Evolutionary conservation across 2,888 invertebrate species (phyloP), one percentile per base, ranked within the genome.

Genomic region (Pandemis cinnamomeana): DNA sequence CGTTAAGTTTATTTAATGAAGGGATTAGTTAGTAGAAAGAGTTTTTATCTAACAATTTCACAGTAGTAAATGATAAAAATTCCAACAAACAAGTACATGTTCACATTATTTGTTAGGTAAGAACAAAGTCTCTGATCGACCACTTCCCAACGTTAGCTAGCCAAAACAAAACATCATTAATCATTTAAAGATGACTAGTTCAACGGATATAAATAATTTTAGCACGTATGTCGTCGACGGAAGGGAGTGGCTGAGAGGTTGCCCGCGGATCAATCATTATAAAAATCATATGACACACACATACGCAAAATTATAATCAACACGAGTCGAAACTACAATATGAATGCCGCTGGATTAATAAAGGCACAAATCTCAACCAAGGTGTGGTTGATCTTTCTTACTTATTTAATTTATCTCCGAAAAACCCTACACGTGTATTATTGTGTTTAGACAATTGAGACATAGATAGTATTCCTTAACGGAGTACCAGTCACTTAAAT

Each of bases 191-290:
- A 66, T 67, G 41, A 55, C 42, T 53, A 55, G 51, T 61, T 74
- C 46, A 75, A 76, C 78, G 78, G 80, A 80, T 80, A 80, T 15
- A 67, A 70, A 70, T 77, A 80, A 77, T 75, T 69, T 75, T 70
- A 66, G 71, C 71, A 71, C 72, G 66, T 58, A 78, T 77, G 80
- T 83, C 82, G 78, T 82, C 53, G 74, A 53, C 41, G 36, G 15
- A 53, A 70, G 76, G 81, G 83, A 51, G 79, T 69, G 80, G 76
- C 78, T 72, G 71, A 42, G 68, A 76, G 71, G 67, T 48, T 51
- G 62, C 20, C 55, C 11, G 36, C 27, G 63, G 42, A 74, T 67
- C 74, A 67, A 67, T 67, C 74, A 71, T 71, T 62, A 73, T 70
- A 63, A 74, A 74, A 70, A 73, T 66, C 53, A 61, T 67, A 74